These are phyloP conservation scores for Chelonia mydas DNA, from an alignment of 2,797 vertebrate genomes.

Conservation along the genomic window DNA sequence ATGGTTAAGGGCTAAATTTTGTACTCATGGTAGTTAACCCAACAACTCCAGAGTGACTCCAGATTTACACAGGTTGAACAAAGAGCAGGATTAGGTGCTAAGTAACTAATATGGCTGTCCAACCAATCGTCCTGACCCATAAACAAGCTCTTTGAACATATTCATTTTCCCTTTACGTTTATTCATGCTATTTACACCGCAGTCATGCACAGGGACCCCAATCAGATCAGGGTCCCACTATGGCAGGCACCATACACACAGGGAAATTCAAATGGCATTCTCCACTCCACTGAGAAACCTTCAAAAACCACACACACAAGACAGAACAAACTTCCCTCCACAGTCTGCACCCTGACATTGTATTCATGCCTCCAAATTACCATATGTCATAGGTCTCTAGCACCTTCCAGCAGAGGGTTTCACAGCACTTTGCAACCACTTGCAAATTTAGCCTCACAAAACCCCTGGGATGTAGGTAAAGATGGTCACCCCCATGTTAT, in stretches of 20 bases:
- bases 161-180: background rate
- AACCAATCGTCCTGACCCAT: background rate
- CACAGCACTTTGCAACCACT: background rate
- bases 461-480: background rate
- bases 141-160: background rate
- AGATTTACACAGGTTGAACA: background rate
- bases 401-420: background rate
- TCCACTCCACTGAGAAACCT: background rate
- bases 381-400: background rate
- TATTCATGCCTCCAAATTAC: accelerated
- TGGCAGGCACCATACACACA: background rate
- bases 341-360: background rate
- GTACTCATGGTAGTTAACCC: background rate
- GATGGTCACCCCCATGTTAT: background rate
- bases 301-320: background rate
- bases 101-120: accelerated
- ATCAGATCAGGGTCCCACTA: background rate
- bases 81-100: background rate
- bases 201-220: background rate
- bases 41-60: accelerated
- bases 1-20: background rate
- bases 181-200: background rate
- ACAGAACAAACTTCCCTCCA: background rate
- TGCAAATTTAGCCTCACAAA: conserved; percentile 46
- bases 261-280: background rate